These are phyloP conservation scores for Bubo bubo DNA, from an alignment of 2,113 vertebrate genomes.

Conservation along the genomic window DNA sequence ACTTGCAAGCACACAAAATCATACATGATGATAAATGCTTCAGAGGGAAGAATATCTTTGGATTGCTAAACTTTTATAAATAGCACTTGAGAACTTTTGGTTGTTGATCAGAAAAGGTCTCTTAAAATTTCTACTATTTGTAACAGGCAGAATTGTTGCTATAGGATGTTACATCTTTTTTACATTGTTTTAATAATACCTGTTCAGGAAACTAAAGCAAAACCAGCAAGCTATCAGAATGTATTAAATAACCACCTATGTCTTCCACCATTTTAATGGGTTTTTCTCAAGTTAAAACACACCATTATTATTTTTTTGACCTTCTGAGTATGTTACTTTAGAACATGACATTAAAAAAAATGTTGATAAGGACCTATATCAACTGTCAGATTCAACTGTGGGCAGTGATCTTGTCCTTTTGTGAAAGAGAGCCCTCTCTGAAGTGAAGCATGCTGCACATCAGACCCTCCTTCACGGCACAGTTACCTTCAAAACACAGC, in stretches of 20 bases:
- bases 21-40: background rate
- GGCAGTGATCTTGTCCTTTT: background rate
- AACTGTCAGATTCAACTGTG: fast-evolving
- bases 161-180: fast-evolving
- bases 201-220: background rate
- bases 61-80: background rate
- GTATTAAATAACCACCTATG: background rate
- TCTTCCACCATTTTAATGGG: background rate
- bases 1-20: background rate
- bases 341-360: background rate
- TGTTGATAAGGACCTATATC: background rate
- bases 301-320: background rate
- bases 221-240: background rate
- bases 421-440: background rate
- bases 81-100: background rate
- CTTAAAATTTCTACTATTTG: background rate
- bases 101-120: background rate
- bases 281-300: background rate
- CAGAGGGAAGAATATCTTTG: background rate
- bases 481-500: background rate
- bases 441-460: background rate
- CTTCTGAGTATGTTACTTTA: background rate
- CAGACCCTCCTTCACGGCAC: background rate
- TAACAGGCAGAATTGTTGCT: background rate
- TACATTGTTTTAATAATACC: background rate